Evolutionary conservation across 2,113 vertebrate genomes (phyloP).

Genomic region (Mus spicilegus): DNA sequence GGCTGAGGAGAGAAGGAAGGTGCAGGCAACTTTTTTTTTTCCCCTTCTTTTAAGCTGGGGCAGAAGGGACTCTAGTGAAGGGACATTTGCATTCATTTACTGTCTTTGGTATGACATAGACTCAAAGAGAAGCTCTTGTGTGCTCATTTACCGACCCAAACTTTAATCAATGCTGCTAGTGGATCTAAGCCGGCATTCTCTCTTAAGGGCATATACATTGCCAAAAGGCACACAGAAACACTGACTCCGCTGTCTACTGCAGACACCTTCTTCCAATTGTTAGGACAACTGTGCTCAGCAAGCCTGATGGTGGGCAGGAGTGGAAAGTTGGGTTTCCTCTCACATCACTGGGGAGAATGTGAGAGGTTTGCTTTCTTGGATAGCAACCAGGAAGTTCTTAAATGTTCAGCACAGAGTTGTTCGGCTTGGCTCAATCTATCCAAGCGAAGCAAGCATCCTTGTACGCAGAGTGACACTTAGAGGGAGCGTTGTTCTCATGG

Average conservation of each 20-base stretch:
- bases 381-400: background rate
- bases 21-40: background rate
- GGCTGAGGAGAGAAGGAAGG: background rate
- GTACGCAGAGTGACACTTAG: background rate
- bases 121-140: background rate
- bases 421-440: background rate
- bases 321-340: background rate
- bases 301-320: background rate
- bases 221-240: background rate
- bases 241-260: background rate
- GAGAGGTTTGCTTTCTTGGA: background rate
- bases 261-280: background rate
- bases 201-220: background rate
- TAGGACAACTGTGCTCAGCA: background rate
- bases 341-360: accelerated
- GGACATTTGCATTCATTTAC: background rate
- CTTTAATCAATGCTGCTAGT: background rate
- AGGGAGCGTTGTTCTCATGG: background rate
- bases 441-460: background rate
- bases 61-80: background rate
- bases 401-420: background rate
- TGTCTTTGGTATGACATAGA: background rate
- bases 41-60: background rate
- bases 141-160: background rate
- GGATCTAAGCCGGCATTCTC: background rate